Conservation (phyloP, 1,140 invertebrate genomes). For the Diprion similis region DNA sequence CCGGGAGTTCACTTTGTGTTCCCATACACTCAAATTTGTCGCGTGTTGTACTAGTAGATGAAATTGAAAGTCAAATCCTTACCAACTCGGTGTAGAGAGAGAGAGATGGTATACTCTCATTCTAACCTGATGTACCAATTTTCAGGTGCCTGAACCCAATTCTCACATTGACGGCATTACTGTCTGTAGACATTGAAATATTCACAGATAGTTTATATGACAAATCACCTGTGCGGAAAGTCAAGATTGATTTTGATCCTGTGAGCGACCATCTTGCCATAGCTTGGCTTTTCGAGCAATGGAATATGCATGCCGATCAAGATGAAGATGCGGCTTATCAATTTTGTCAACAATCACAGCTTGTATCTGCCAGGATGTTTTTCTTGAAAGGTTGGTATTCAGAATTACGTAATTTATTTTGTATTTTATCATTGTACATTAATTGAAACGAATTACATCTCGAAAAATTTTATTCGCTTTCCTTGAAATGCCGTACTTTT, state of each 20-base stretch:
- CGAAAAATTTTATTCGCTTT: too few relatives aligned
- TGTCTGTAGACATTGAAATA: slow-evolving; percentile 43
- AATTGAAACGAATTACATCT: too few relatives aligned
- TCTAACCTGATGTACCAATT: slow-evolving; percentile 12
- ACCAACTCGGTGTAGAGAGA: not conserved
- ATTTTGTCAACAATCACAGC: slow-evolving; percentile 50
- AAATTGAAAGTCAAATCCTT: not conserved
- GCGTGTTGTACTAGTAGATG: not conserved
- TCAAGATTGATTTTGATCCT: slow-evolving; percentile 60
- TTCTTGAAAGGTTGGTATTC: slow-evolving; percentile 55
- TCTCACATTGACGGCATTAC: slow-evolving; percentile 44
- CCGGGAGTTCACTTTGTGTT: not conserved
- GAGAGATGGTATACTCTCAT: not conserved
- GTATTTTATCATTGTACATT: too few relatives aligned
- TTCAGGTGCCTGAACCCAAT: slow-evolving; percentile 58
- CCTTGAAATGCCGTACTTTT: not conserved
- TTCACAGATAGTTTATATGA: slow-evolving; percentile 41
- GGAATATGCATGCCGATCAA: slow-evolving; percentile 39
- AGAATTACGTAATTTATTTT: too few relatives aligned
- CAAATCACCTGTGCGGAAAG: slow-evolving; percentile 49
- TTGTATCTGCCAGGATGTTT: slow-evolving; percentile 55
- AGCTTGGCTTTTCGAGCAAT: slow-evolving; percentile 60
- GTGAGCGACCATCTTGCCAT: slow-evolving; percentile 65
- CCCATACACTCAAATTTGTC: not conserved
- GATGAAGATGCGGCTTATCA: slow-evolving; percentile 34